Conservation (phyloP, 2,888 invertebrate genomes). For the Epinotia demarniana region DNA sequence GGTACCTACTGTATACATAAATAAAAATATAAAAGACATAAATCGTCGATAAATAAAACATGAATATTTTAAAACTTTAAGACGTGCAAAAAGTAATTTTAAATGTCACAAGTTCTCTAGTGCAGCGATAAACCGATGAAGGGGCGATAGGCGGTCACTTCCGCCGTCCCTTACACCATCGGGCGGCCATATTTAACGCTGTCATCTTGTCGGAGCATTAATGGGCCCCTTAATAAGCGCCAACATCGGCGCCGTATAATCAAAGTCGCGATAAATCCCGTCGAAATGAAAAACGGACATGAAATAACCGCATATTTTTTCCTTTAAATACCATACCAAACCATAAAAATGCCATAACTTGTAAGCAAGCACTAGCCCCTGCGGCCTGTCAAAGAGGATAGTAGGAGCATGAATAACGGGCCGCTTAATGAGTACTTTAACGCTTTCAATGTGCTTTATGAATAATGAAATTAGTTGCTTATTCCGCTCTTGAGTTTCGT, state of each 20-base stretch:
- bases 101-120: conserved; percentile 16
- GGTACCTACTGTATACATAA: neutral
- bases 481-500: conserved; percentile 79
- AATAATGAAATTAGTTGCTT: conserved; percentile 84
- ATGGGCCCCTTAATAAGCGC: conserved; percentile 76
- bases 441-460: conserved; percentile 84
- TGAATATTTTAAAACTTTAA: conserved; percentile 10
- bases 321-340: conserved; percentile 75
- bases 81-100: conserved; percentile 28
- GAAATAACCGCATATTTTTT: conserved; percentile 78
- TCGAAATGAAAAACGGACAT: conserved; percentile 78
- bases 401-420: conserved; percentile 79
- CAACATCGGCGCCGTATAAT: conserved; percentile 78
- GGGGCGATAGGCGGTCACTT: conserved; percentile 38
- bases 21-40: neutral
- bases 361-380: conserved; percentile 74
- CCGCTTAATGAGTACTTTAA: conserved; percentile 82
- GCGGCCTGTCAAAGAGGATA: conserved; percentile 78
- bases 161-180: conserved; percentile 47
- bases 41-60: conserved; percentile 3
- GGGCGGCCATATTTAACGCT: conserved; percentile 68
- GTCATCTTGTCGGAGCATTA: conserved; percentile 73
- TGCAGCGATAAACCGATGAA: conserved; percentile 26
- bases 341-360: conserved; percentile 79
- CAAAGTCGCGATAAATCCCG: conserved; percentile 78